Evolutionary conservation across 2,113 vertebrate genomes (phyloP), one percentile per base, ranked within the genome.

Genomic region (Nerophis lumbriciformis): DNA sequence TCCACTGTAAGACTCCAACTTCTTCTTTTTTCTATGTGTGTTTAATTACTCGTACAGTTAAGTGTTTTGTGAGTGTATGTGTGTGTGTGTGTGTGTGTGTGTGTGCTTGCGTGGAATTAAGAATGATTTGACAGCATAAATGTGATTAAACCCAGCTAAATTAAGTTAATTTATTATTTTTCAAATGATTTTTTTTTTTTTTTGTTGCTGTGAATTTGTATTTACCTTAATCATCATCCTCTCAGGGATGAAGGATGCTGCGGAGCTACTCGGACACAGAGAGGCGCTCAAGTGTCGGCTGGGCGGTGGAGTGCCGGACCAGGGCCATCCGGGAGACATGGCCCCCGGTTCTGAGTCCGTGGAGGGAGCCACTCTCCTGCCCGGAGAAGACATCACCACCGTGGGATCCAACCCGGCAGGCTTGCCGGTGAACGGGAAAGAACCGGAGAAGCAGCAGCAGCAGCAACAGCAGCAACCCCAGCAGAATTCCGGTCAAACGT

Each of bases 171-270:
- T 36, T 28, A 55, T 68, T 48, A 1, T 48, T 65, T 77, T 12
- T 49, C 15, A 15, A 49, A 54, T 66, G 53, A 21, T 14, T 14
- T 15, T 1, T 37, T 61, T 61, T 61, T 42, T 45, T 45, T 39
- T 45, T 58, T 10, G 9, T 19, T 28, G 28, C 1, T 28, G 28
- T 2, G 65, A 49, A 16, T 15, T n/a, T 56, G 14, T 63, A 10
- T 72, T 56, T 28, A 56, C 61, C 53, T 55, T 51, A 28, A 13
- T 72, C 57, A 10, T 71, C 64, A 59, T 61, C 88, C 76, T 90
- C 73, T 61, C 91, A 99, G 96, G 96, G 90, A 98, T 99, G 94
- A 99, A 98, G 85, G 96, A 99, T 89, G 95, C 95, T 71, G 89
- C 88, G 35, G 95, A 98, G 91, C 89, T 98, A 63, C 92, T 98